phyloP scores from a whole-genome alignment of 2,888 invertebrate genomes.

The Palloptera scutellata region DNA sequence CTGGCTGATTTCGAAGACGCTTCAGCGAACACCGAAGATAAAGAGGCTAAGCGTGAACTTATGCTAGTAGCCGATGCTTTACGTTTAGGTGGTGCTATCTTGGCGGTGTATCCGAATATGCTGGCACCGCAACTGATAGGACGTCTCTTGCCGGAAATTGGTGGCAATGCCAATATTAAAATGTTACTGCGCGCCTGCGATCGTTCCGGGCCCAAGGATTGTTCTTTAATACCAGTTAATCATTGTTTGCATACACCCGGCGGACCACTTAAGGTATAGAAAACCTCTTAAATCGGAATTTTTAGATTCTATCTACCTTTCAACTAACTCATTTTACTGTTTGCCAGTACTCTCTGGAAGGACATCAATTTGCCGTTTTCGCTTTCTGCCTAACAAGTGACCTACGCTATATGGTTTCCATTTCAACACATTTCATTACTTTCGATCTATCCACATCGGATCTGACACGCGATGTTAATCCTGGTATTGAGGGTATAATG shows the following conservation, averaged over 20 bases:
- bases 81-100: conserved; percentile 91
- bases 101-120: conserved; percentile 94
- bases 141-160: conserved; percentile 89
- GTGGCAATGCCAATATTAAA: conserved; percentile 81
- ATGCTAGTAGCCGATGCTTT: conserved; percentile 93
- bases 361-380: conserved; percentile 97
- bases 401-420: conserved; percentile 91
- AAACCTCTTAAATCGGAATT: background rate
- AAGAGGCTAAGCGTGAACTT: conserved; percentile 79
- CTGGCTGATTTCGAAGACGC: conserved; percentile 96
- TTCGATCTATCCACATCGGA: conserved; percentile 97
- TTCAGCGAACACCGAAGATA: conserved; percentile 79
- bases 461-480: conserved; percentile 90
- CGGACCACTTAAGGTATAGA: conserved; percentile 86
- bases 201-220: conserved; percentile 84
- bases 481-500: conserved; percentile 95
- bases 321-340: background rate
- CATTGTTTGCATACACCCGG: conserved; percentile 99
- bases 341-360: conserved; percentile 89
- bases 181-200: conserved; percentile 92
- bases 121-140: conserved; percentile 93
- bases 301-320: background rate
- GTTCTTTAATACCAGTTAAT: conserved; percentile 89
- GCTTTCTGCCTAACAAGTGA: conserved; percentile 90
- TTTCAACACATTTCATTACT: conserved; percentile 95